Evolutionary conservation across 2,113 vertebrate species (phyloP), one percentile per base, ranked within the genome.

Genomic region (Mystacornis crossleyi): DNA sequence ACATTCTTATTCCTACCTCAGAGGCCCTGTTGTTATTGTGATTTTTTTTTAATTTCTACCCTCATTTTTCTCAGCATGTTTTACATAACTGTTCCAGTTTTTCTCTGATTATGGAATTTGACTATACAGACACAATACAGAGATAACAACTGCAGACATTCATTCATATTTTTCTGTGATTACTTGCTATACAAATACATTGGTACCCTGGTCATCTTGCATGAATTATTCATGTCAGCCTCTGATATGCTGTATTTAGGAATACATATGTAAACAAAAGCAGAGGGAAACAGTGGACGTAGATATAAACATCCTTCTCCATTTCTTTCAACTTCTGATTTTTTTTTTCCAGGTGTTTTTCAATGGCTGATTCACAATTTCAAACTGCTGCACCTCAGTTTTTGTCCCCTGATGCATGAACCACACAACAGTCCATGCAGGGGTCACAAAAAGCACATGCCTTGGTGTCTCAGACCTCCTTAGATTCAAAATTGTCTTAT

Each of bases 51-150:
- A 51, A 38, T 43, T 87, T 94, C 73, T 53, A 48, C 15, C 19
- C 8, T 72, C 10, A n/a, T 88, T 72, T 86, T 89, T 91, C 38
- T 65, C 40, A 38, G 18, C 23, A 53, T 21, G 18, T 53, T 94
- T 95, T 90, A 72, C 4, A 8, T 77, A 94, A 82, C 77, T 57
- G 18, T 85, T 86, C 70, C 17, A 64, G 2, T 70, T 88, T 94
- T 94, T 90, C 33, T 77, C 36, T 90, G 79, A 85, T 92, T 72
- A 50, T 29, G 9, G 15, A 60, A 90, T 88, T 77, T 90, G 14
- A 72, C 85, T 88, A 57, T 60, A 55, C n/a, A 93, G 14, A 51
- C 40, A 51, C 10, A 79, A 55, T 8, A 79, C 9, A 78, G 3
- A 71, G 28, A 21, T 18, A 82, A 86, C 33, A 89, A 36, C 21